These are phyloP conservation scores for Odontocolon sp. DNA, from an alignment of 2,888 invertebrate species.

Conservation along the genomic window DNA sequence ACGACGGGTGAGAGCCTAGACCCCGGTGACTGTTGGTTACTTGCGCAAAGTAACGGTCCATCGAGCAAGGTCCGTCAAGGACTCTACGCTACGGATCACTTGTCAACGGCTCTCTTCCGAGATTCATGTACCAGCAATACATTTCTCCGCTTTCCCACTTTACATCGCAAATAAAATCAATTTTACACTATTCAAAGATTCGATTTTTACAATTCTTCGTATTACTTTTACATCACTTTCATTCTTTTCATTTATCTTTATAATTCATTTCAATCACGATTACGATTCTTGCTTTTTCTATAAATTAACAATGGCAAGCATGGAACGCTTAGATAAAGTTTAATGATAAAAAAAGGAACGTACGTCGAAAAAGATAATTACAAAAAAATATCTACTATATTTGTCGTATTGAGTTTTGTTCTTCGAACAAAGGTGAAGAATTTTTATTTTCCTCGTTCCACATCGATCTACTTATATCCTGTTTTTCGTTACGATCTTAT, in stretches of 20 bases:
- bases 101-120: constrained; percentile 26
- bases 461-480: not conserved
- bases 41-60: constrained; percentile 73
- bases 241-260: no score
- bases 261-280: no score
- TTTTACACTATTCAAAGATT: not conserved
- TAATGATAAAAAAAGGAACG: no score
- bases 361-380: no score
- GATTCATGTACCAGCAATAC: constrained; percentile 6
- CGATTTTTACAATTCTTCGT: constrained; percentile 19
- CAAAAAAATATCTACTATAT: no score
- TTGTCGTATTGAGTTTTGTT: no score
- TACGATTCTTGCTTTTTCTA: no score
- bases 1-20: constrained; percentile 30
- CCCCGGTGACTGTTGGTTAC: constrained; percentile 22
- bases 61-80: constrained; percentile 78
- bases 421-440: no score
- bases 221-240: not conserved
- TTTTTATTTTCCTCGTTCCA: not conserved
- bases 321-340: no score
- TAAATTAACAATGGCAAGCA: no score
- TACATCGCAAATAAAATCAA: not conserved
- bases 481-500: not conserved
- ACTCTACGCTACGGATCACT: constrained; percentile 67
- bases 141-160: not conserved